phyloP scores from a whole-genome alignment of 2,888 invertebrate genomes.

The Leucoma salicis region DNA sequence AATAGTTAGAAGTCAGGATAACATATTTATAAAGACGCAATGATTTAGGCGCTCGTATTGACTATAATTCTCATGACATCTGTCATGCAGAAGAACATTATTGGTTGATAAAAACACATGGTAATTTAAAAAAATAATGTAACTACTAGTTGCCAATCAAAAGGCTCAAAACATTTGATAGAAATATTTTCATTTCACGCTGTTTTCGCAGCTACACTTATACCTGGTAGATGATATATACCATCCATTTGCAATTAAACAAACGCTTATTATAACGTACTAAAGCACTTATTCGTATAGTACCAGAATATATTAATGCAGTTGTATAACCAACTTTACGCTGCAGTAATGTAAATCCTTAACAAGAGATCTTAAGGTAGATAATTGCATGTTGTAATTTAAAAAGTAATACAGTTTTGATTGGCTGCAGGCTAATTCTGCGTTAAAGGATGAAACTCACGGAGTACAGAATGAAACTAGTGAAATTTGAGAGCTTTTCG shows the following conservation, averaged over 20 bases:
- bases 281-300: slow-evolving; percentile 12
- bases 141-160: slow-evolving; percentile 8
- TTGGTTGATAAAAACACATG: too few species aligned
- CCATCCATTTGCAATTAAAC: neutral
- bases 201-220: slow-evolving; percentile 24
- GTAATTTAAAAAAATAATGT: too few species aligned
- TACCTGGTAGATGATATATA: slow-evolving; percentile 23
- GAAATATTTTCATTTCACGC: slow-evolving; percentile 31
- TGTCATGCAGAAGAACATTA: too few species aligned
- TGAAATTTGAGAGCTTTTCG: slow-evolving; percentile 25
- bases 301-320: slow-evolving; percentile 3
- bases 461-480: too few species aligned
- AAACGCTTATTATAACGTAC: slow-evolving; percentile 2
- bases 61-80: too few species aligned
- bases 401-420: slow-evolving; percentile 7
- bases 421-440: slow-evolving; percentile 23
- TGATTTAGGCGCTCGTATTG: too few species aligned
- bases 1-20: too few species aligned
- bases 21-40: too few species aligned
- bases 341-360: neutral
- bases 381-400: slow-evolving; percentile 9
- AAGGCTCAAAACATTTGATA: slow-evolving; percentile 17
- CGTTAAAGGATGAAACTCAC: slow-evolving; percentile 35
- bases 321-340: neutral
- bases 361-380: slow-evolving; percentile 5